Percentiles rank a stretch among this genome's conserved stretches.
Conservation (phyloP, 2,797 vertebrate genomes). For the Octomys mimax region DNA sequence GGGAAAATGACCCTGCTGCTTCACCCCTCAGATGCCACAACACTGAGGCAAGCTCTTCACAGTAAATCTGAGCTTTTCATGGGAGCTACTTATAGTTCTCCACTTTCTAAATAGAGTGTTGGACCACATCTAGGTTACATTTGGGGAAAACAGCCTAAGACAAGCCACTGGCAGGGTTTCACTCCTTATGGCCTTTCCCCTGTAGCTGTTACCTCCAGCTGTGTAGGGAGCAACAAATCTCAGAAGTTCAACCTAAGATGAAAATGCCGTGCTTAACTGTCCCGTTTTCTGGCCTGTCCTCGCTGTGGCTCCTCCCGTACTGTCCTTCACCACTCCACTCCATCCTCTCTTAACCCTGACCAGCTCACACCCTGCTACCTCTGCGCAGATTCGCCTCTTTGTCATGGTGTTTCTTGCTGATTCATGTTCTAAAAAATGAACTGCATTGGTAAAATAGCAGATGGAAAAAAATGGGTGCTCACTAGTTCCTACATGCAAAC, state of each 20-base stretch:
- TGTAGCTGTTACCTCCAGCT: neutral
- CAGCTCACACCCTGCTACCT: neutral
- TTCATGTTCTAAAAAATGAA: neutral
- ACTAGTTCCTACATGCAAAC: conserved; percentile 57
- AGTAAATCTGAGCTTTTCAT: neutral
- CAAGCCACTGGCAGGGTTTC: neutral
- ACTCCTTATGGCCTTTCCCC: neutral
- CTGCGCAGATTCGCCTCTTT: neutral
- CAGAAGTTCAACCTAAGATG: neutral
- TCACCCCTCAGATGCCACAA: neutral
- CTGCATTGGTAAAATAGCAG: conserved; percentile 26
- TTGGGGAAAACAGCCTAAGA: neutral
- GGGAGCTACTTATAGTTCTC: neutral
- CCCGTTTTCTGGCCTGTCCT: neutral
- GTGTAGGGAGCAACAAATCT: neutral
- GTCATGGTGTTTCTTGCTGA: neutral
- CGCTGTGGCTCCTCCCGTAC: neutral
- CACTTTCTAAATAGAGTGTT: neutral
- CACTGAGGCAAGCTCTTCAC: neutral
- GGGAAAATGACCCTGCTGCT: neutral
- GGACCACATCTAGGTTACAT: neutral
- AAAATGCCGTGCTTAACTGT: neutral
- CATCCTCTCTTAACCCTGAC: neutral
- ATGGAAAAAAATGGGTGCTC: conserved; percentile 59
- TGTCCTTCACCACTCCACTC: neutral